Evolutionary conservation across 2,113 vertebrate genomes (phyloP).

Genomic region (Orientallactaga bullata): DNA sequence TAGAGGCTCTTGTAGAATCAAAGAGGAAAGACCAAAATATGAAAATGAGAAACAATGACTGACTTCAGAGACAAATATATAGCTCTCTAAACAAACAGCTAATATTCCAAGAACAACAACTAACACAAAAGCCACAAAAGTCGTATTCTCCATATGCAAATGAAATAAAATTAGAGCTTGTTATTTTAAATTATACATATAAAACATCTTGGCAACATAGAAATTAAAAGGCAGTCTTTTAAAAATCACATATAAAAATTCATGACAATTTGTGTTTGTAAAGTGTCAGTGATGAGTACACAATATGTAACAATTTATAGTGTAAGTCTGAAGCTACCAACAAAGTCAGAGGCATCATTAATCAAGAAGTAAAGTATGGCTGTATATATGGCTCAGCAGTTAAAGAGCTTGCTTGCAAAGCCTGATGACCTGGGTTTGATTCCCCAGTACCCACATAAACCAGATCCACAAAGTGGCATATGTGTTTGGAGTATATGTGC

Average conservation of each 20-base stretch:
- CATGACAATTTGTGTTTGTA: conserved; percentile 27
- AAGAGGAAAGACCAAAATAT: background rate
- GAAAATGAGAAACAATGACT: background rate
- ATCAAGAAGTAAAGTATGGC: conserved; percentile 7
- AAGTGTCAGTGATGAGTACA: background rate
- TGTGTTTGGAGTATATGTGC: too few species aligned
- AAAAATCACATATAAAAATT: conserved; percentile 39
- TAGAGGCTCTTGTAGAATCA: background rate
- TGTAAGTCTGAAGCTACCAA: conserved; percentile 3
- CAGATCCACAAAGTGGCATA: too few species aligned
- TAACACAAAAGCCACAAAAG: background rate
- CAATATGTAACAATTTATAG: background rate
- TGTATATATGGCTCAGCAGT: too few species aligned
- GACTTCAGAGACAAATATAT: background rate
- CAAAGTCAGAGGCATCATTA: conserved; percentile 15
- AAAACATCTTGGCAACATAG: background rate
- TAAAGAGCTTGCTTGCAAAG: too few species aligned
- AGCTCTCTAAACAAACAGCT: background rate
- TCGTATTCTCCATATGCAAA: background rate
- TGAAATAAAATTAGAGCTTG: conserved; percentile 29
- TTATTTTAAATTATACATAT: conserved; percentile 1
- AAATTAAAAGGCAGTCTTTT: conserved; percentile 25
- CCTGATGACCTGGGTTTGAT: too few species aligned
- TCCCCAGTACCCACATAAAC: too few species aligned
- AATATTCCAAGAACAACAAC: background rate